These are phyloP conservation scores for Atherinomorus stipes DNA, from an alignment of 2,113 vertebrate species.

Conservation along the genomic window DNA sequence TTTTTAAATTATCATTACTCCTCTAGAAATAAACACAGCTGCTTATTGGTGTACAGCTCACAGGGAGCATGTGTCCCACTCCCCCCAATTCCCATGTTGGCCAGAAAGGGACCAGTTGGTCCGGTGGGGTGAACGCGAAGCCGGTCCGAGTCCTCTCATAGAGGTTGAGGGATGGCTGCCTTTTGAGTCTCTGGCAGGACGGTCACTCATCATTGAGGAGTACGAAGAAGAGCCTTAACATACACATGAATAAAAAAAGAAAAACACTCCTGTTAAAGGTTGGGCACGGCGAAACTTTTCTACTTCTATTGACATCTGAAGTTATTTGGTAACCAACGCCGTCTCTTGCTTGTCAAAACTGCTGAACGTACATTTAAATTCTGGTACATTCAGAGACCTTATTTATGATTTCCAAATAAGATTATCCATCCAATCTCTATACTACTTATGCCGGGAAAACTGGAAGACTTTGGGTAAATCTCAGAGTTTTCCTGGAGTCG, in stretches of 20 bases:
- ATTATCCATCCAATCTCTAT: no score
- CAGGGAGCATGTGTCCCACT: neutral
- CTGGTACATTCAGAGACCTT: no score
- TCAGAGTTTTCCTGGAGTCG: no score
- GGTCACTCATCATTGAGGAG: constrained; percentile 91
- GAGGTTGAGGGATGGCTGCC: constrained; percentile 94
- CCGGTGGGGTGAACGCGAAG: constrained; percentile 92
- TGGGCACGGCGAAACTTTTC: neutral
- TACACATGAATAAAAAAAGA: neutral
- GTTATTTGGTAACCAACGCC: neutral
- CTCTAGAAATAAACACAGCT: neutral
- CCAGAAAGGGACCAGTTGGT: constrained; percentile 95
- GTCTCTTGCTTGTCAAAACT: constrained; percentile 31
- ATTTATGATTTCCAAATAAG: no score
- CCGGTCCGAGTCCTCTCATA: constrained; percentile 91
- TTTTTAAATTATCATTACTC: neutral
- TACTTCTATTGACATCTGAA: no score
- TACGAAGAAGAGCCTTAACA: constrained; percentile 80
- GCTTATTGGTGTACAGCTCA: neutral
- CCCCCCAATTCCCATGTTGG: constrained; percentile 99
- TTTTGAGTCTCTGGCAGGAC: constrained; percentile 89
- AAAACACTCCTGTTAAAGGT: neutral
- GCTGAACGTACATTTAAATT: neutral
- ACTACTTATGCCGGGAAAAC: no score
- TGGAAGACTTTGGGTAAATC: no score